phyloP scores from a whole-genome alignment of 2,888 invertebrate species.

The Podotricha telesiphe region DNA sequence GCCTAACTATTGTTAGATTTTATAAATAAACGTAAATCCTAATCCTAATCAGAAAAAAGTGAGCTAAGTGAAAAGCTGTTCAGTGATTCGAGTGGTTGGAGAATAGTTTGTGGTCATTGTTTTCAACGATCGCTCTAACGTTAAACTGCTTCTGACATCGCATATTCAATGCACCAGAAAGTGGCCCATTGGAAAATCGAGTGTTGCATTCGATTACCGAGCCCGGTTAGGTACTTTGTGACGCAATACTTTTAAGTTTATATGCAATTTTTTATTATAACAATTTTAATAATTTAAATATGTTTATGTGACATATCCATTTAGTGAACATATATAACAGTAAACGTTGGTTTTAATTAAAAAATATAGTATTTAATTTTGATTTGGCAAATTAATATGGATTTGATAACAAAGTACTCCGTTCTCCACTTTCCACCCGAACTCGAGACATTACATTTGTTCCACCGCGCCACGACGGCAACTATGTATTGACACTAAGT shows the following conservation, averaged over 20 bases:
- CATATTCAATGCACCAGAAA: constrained; percentile 39
- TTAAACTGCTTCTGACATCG: constrained; percentile 42
- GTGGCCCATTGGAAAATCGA: constrained; percentile 38
- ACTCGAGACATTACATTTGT: too few relatives aligned
- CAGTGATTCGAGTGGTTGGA: background rate
- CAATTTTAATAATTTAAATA: constrained; percentile 4
- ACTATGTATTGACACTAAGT: too few relatives aligned
- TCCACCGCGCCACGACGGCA: too few relatives aligned
- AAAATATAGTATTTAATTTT: background rate
- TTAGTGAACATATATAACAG: background rate
- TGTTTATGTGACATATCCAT: constrained; percentile 7
- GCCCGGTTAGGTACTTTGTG: constrained; percentile 15
- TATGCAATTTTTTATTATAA: background rate
- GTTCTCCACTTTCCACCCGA: too few relatives aligned
- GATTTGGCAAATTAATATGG: background rate
- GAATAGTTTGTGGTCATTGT: constrained; percentile 26
- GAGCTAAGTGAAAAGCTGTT: background rate
- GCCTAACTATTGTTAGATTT: background rate
- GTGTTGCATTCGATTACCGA: constrained; percentile 39
- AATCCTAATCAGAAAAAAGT: background rate
- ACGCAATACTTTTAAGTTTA: constrained; percentile 7
- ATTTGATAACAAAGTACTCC: background rate
- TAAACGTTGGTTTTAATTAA: constrained; percentile 12
- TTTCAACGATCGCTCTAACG: constrained; percentile 35
- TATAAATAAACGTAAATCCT: background rate